Conservation (phyloP, 2,797 vertebrate species). For the Pelobates cultripes region DNA sequence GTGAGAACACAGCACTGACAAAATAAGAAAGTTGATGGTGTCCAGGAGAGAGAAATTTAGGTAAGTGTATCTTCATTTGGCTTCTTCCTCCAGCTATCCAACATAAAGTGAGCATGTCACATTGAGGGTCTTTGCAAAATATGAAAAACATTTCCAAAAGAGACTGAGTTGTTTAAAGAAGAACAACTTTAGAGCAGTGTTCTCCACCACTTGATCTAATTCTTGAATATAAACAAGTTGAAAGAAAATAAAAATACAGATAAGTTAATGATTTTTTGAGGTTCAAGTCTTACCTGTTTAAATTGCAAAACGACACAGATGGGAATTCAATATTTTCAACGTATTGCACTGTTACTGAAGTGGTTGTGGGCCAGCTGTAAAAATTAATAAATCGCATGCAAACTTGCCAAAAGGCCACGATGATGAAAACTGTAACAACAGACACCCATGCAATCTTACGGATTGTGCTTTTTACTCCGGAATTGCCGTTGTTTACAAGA, state of each 20-base stretch:
- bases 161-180: neutral
- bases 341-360: constrained; percentile 69
- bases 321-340: constrained; percentile 73
- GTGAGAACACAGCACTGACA: too few relatives aligned
- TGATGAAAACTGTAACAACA: constrained; percentile 62
- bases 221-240: neutral
- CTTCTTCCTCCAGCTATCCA: too few relatives aligned
- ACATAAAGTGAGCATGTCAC: too few relatives aligned
- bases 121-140: too few relatives aligned
- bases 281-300: constrained; percentile 72
- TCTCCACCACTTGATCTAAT: neutral
- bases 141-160: too few relatives aligned
- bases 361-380: constrained; percentile 75
- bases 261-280: too few relatives aligned
- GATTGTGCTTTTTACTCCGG: constrained; percentile 57
- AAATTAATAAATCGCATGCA: constrained; percentile 68
- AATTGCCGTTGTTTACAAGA: constrained; percentile 52
- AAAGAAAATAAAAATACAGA: neutral
- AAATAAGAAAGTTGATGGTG: too few relatives aligned
- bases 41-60: too few relatives aligned
- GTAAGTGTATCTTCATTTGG: too few relatives aligned
- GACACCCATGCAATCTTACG: constrained; percentile 66
- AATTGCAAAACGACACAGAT: constrained; percentile 74
- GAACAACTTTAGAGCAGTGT: neutral
- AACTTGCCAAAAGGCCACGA: constrained; percentile 65